These are phyloP conservation scores for Characodon lateralis DNA, from an alignment of 2,797 vertebrate genomes.

Conservation along the genomic window DNA sequence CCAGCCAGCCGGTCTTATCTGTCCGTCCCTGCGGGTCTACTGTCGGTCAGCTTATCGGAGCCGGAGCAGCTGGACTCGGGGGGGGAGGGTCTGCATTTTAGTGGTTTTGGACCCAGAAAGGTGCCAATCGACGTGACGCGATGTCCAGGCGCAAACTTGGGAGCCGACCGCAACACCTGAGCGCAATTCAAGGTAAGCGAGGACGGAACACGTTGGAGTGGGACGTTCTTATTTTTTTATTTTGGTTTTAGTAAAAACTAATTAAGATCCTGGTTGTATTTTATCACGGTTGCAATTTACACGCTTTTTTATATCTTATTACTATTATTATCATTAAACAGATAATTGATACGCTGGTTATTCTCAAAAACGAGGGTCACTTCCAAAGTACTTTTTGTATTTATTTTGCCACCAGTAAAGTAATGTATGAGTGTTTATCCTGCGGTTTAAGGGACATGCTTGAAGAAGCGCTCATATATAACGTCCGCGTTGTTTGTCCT, in stretches of 20 bases:
- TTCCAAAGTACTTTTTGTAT: not conserved
- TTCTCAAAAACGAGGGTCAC: not conserved
- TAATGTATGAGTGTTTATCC: accelerated
- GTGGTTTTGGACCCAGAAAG: constrained; percentile 32
- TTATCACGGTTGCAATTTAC: not conserved
- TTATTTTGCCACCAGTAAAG: not conserved
- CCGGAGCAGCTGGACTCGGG: constrained; percentile 33
- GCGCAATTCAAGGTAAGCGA: constrained; percentile 80
- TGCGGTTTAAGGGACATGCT: constrained; percentile 24
- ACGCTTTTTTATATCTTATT: constrained; percentile 7
- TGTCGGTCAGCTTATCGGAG: constrained; percentile 35
- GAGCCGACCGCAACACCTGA: constrained; percentile 86
- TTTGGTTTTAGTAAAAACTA: not conserved
- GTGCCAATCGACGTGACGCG: constrained; percentile 57
- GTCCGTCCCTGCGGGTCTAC: constrained; percentile 22
- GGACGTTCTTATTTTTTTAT: not conserved
- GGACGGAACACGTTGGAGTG: not conserved
- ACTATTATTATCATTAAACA: not conserved
- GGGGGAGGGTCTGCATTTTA: not conserved
- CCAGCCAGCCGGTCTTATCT: constrained; percentile 32
- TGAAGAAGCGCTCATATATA: not conserved
- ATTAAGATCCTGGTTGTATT: constrained; percentile 5
- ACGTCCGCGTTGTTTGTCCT: constrained; percentile 45
- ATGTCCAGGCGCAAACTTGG: constrained; percentile 88
- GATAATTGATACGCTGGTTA: not conserved